phyloP scores from a whole-genome alignment of 1,140 invertebrate species.

The Mactra quadrangularis region DNA sequence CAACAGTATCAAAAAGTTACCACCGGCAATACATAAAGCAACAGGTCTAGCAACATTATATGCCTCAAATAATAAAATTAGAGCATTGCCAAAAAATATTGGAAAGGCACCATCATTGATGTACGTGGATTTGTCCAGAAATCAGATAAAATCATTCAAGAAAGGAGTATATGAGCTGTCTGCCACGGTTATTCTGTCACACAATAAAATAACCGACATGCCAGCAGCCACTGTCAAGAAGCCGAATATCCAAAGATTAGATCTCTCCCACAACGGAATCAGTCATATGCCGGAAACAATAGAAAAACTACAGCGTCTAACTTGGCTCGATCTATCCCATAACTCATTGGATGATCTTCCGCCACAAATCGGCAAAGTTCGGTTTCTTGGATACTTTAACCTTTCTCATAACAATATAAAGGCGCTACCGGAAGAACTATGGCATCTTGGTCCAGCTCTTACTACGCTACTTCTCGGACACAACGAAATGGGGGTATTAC shows the following conservation, averaged over 20 bases:
- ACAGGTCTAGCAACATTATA: conserved; percentile 70
- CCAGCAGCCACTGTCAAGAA: conserved; percentile 77
- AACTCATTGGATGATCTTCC: conserved; percentile 80
- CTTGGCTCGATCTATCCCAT: conserved; percentile 77
- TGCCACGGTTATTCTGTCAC: conserved; percentile 74
- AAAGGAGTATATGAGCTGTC: conserved; percentile 80
- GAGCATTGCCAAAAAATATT: conserved; percentile 79
- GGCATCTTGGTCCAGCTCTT: conserved; percentile 76
- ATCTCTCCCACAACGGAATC: conserved; percentile 79
- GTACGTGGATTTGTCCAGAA: conserved; percentile 76
- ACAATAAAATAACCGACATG: conserved; percentile 77
- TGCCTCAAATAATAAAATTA: conserved; percentile 78
- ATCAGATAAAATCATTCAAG: conserved; percentile 78
- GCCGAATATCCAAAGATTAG: conserved; percentile 78
- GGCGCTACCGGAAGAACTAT: conserved; percentile 79
- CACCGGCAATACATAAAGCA: conserved; percentile 80
- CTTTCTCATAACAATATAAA: conserved; percentile 78
- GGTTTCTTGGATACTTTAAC: conserved; percentile 76
- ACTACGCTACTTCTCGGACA: conserved; percentile 72
- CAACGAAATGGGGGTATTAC: conserved; percentile 77
- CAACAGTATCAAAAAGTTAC: conserved; percentile 80
- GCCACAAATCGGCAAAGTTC: conserved; percentile 71
- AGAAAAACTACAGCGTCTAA: conserved; percentile 77
- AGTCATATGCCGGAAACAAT: conserved; percentile 76
- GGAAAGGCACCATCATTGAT: conserved; percentile 75